phyloP scores from a whole-genome alignment of 1,140 invertebrate genomes.

The Chelonus insularis region DNA sequence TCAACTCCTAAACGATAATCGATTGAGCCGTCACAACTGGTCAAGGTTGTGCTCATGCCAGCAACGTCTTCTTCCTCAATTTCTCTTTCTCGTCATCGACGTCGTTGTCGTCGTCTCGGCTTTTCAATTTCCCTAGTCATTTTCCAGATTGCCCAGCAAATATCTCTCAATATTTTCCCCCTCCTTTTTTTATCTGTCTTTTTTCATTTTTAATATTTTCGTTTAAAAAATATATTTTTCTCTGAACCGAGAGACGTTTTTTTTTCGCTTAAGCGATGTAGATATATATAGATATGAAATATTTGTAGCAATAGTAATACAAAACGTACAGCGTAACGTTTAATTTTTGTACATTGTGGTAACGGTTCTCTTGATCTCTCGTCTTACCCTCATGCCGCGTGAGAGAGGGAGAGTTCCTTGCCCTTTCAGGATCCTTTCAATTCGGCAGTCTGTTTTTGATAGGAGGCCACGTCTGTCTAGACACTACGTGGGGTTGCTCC shows the following conservation, averaged over 20 bases:
- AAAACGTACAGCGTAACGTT: slow-evolving; percentile 45
- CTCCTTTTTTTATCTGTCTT: neutral
- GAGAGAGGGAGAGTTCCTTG: slow-evolving; percentile 50
- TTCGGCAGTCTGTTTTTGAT: slow-evolving; percentile 51
- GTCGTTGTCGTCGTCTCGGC: neutral
- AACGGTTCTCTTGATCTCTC: slow-evolving; percentile 19
- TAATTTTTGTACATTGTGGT: slow-evolving; percentile 56
- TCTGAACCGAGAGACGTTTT: no score
- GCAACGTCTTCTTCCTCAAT: neutral
- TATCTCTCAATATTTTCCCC: neutral
- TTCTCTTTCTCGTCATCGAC: neutral
- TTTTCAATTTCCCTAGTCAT: slow-evolving; percentile 12
- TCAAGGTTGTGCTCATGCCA: slow-evolving; percentile 31
- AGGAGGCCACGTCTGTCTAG: slow-evolving; percentile 49
- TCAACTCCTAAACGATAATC: slow-evolving; percentile 30
- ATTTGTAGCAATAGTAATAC: neutral
- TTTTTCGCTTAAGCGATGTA: no score
- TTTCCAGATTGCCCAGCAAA: neutral
- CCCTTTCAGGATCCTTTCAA: slow-evolving; percentile 53
- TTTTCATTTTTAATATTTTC: neutral
- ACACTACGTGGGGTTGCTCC: slow-evolving; percentile 39
- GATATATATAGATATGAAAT: neutral
- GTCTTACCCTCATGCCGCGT: neutral
- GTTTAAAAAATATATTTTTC: no score
- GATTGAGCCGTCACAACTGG: slow-evolving; percentile 30